Evolutionary conservation across 2,113 vertebrate genomes (phyloP), one percentile per base, ranked within the genome.

Genomic region (Penelope pileata): DNA sequence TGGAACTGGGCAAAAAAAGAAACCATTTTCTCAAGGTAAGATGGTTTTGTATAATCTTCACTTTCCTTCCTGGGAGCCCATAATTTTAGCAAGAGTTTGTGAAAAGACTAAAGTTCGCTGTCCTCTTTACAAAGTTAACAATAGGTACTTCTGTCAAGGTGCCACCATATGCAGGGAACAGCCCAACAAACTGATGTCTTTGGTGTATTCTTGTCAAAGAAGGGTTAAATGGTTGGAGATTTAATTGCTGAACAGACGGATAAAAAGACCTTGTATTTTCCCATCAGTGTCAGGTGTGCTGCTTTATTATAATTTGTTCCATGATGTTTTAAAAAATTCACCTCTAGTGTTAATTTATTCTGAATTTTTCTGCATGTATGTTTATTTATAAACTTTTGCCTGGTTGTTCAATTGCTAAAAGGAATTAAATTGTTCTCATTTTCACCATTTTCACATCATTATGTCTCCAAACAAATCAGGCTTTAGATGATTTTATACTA

Each of bases 241-340:
- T 72, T 90, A 89, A 89, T 72, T 70, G 42, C 58, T 82, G 36
- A 19, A 64, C 34, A 87, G 60, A 36, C 11, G 73, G n/a, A 27
- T 38, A 67, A 51, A 59, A 67, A 77, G 16, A 14, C 12, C 26
- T 50, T 58, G 10, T 45, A 30, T 80, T 80, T 56, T 77, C 50
- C 21, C 70, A 48, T 66, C 64, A 87, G 53, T 51, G 69, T 50
- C 83, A 94, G 80, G 76, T 92, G 72, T 1, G 5, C 8, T 17
- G 29, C 36, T 62, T 83, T 66, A 83, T 76, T 45, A 54, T 81
- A 80, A 83, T 88, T 64, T 88, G 36, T 86, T 84, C 76, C 54
- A 76, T 17, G 73, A 72, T 48, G 59, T 86, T 83, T 94, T 77
- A 53, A 94, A 90, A 90, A 80, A 92, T 54, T 86, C 68, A 70